Evolutionary conservation across 2,113 vertebrate species (phyloP), one percentile per base, ranked within the genome.

Genomic region (Octodon degus): DNA sequence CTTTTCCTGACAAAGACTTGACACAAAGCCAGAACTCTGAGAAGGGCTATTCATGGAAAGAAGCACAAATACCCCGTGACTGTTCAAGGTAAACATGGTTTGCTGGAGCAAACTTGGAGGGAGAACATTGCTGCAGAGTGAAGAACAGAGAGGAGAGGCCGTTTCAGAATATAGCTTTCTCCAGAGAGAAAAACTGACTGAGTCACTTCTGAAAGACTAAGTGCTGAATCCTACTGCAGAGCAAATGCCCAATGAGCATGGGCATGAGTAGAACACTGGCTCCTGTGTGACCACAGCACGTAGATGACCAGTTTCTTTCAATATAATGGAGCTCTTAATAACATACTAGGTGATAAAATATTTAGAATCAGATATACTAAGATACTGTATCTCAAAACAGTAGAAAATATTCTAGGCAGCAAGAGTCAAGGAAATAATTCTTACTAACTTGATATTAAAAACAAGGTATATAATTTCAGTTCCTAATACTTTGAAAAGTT

Each of bases 361-460:
- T 63, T 68, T 22, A 47, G 2, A 63, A 68, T n/a, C 19, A 20
- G 43, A 82, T 58, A 58, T 5, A n/a, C 24, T 9, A 68, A 65
- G 58, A 85, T 65, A 30, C 16, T 70, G 20, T 2, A 53, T 96
- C 63, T 81, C 80, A 40, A 81, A 67, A 83, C 2, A 62, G 37
- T 11, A 79, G 40, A 88, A 72, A 84, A 89, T 55, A 37, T 43
- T 85, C 63, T 92, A 22, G 86, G 63, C 30, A 86, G 81, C 72
- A 90, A 80, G 27, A 60, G 53, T 76, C 63, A 95, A 91, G 70
- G 53, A 81, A 86, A 63, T 68, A 7, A 22, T 58, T 82, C 47
- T 93, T 76, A 82, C 47, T 86, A 86, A 87, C 17, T 80, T 93
- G 62, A 79, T 77, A 95, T 96, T 96, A 13, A 82, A 50, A 79